Base-by-base conservation (phyloP, 2,888 invertebrate genomes). In the Epinotia brunnichana region DNA sequence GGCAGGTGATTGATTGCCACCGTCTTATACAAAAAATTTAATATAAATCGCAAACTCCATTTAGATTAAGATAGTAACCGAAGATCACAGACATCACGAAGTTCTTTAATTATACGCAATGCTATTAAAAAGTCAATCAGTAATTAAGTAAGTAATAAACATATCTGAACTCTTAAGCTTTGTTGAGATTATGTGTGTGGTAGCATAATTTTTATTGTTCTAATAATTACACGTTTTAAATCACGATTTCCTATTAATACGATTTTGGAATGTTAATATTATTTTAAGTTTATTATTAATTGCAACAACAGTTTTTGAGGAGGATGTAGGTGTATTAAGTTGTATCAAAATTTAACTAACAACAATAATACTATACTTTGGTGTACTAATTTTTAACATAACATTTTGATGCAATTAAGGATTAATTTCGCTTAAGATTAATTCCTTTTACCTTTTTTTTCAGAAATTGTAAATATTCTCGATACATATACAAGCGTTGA, bases 151-250 rank as follows among this genome's bases (percentile, higher is more conserved):
- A 54, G 69, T 56, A 56, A 70, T 70, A 62, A 62, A 70, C 13
- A 53, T 54, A 61, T 41, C 51, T 51, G 69, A 53, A 39, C 48
- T 68, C 3, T 39, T n/a, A 19, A 29, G 44, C 57, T 41, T 69
- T 69, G 69, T 69, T 41, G 39, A 9, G 3, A 4, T 29, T 56
- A 53, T 29, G 19, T 17, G 41, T 29, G 15, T 51, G 51, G 35
- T 15, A 60, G 56, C 54, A 56, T 19, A n/a, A 44, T 35, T 70
- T 70, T 62, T 62, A 70, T 70, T 70, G 62, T 62, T 62, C 24
- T 21, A 41, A 44, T 69, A 70, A 70, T 62, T 70, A 62, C 48
- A 62, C 53, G 44, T 70, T 54, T 19, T 17, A 5, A 19, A 70
- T 62, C 62, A 70, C 56, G 62, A 62, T 17, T n/a, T 19, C 7